A percentile compares a stretch with the other conserved stretches of the same genome.
Conservation (phyloP, 2,888 invertebrate species). For the Galerucella nymphaeae region DNA sequence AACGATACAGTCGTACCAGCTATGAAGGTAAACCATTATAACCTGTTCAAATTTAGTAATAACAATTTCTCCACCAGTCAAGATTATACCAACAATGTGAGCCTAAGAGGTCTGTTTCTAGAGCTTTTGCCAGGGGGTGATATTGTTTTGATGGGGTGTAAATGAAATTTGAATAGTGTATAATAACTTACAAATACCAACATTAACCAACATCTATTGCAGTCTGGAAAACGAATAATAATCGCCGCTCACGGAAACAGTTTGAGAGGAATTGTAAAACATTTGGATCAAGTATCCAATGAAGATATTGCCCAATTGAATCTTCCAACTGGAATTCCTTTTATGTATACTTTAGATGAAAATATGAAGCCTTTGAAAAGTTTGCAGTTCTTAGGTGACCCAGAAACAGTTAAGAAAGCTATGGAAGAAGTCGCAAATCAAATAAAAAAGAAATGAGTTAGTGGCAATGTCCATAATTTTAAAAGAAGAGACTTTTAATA, state of each 20-base stretch:
- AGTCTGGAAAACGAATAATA: conserved; percentile 77
- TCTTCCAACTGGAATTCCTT: conserved; percentile 74
- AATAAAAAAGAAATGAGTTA: conserved; percentile 62
- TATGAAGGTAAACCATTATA: conserved; percentile 68
- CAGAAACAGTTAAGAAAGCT: conserved; percentile 71
- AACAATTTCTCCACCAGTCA: no score
- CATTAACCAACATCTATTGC: neutral
- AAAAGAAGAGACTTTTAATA: neutral
- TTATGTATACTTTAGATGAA: conserved; percentile 71
- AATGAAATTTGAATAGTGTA: no score
- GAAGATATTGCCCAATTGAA: conserved; percentile 72
- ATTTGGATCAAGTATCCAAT: conserved; percentile 76
- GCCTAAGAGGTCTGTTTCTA: no score
- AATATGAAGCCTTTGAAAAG: conserved; percentile 69
- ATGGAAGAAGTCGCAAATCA: conserved; percentile 72
- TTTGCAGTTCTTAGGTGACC: conserved; percentile 73
- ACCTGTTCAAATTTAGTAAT: no score
- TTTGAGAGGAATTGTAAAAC: conserved; percentile 85
- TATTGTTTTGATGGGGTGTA: neutral
- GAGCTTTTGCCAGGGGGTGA: no score
- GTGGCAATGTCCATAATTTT: neutral
- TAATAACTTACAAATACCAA: neutral
- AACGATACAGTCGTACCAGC: conserved; percentile 83
- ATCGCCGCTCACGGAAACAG: conserved; percentile 91
- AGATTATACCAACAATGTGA: no score